These are phyloP conservation scores for Ceuthmochares aereus DNA, from an alignment of 2,113 vertebrate species.

Conservation along the genomic window DNA sequence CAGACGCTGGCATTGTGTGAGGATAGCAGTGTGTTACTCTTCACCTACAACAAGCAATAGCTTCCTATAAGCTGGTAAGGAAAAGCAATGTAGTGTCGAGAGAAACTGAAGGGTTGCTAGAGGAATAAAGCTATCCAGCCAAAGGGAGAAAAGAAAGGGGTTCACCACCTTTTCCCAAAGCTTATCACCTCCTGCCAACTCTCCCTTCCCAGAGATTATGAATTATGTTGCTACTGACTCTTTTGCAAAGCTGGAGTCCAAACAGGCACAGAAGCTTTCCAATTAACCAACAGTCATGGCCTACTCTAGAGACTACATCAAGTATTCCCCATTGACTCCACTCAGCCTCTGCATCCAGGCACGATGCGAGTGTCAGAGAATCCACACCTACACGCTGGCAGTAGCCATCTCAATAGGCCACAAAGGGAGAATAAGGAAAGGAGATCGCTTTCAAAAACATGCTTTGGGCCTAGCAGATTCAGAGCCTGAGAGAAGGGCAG, in stretches of 20 bases:
- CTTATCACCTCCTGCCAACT: neutral
- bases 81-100: neutral
- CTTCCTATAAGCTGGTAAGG: neutral
- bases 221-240: neutral
- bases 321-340: neutral
- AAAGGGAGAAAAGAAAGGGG: neutral
- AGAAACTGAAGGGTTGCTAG: neutral
- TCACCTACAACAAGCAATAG: neutral
- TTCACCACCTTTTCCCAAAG: neutral
- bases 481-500: neutral
- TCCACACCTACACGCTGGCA: neutral
- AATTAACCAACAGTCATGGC: neutral
- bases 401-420: neutral
- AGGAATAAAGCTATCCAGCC: neutral
- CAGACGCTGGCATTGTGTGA: neutral
- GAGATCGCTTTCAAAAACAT: neutral
- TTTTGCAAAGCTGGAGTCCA: neutral
- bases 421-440: neutral
- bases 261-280: neutral
- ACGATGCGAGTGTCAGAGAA: neutral
- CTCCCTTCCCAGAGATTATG: neutral
- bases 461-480: neutral
- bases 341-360: neutral
- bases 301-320: neutral
- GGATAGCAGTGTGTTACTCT: neutral